Evolutionary conservation across 2,888 invertebrate species (phyloP).

Genomic region (Sarcophaga carnaria): DNA sequence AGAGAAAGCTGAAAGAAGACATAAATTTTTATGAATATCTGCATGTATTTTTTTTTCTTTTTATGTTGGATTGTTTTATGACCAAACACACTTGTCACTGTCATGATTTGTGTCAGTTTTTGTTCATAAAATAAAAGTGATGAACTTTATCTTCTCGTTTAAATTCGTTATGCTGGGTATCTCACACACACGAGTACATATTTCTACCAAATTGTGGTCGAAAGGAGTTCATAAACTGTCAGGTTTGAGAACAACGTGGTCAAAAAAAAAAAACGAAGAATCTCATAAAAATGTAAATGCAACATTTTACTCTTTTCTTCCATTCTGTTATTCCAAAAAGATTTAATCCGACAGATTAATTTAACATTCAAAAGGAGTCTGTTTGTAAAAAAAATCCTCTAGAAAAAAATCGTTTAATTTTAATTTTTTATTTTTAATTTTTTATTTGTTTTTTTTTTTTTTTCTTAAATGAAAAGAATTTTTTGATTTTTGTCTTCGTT

Average conservation of each 20-base stretch:
- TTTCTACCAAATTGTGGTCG: not conserved
- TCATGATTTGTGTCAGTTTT: constrained; percentile 66
- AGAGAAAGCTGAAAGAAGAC: not conserved
- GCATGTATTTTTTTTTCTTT: not conserved
- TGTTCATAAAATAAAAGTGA: constrained; percentile 60
- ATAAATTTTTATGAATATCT: not conserved
- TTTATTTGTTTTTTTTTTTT: not conserved
- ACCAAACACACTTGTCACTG: constrained; percentile 65
- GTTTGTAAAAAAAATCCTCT: constrained; percentile 44
- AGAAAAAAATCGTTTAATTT: constrained; percentile 37
- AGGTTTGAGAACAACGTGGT: constrained; percentile 29
- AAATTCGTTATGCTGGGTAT: not conserved
- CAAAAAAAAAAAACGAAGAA: constrained; percentile 3
- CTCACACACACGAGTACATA: not conserved
- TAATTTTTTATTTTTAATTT: too few species aligned
- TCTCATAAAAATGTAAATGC: constrained; percentile 42
- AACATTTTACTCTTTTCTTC: constrained; percentile 12
- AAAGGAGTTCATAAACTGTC: constrained; percentile 50
- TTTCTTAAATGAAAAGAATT: constrained; percentile 43
- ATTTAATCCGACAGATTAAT: constrained; percentile 69
- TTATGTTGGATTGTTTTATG: constrained; percentile 26
- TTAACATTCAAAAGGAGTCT: constrained; percentile 61
- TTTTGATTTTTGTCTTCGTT: constrained; percentile 18
- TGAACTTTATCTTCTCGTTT: constrained; percentile 51
- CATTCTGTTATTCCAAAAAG: constrained; percentile 34